These are phyloP conservation scores for Scomber scombrus DNA, from an alignment of 2,113 vertebrate species.

Conservation along the genomic window DNA sequence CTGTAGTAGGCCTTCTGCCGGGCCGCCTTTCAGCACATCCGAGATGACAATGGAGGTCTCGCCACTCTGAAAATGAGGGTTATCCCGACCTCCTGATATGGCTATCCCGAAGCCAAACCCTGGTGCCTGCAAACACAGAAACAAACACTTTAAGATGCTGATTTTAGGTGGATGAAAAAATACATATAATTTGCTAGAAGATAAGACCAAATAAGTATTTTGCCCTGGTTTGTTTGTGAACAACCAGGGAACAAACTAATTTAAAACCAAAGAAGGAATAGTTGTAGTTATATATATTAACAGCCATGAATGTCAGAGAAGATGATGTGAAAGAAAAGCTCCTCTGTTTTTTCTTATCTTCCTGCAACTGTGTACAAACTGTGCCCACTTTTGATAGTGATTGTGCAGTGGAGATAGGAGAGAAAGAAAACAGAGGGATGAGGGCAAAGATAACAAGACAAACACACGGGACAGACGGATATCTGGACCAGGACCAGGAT, in stretches of 20 bases:
- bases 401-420: slow-evolving; percentile 7
- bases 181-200: neutral
- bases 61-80: slow-evolving; percentile 99
- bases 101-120: slow-evolving; percentile 99
- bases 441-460: slow-evolving; percentile 2
- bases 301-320: neutral
- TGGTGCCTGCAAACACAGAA: slow-evolving; percentile 88
- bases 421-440: slow-evolving; percentile 13
- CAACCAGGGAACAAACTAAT: neutral
- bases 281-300: neutral
- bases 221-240: neutral
- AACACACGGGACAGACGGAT: neutral
- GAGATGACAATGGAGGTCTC: slow-evolving; percentile 99
- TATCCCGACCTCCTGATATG: slow-evolving; percentile 99
- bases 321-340: slow-evolving; percentile 12
- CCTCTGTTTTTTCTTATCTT: slow-evolving; percentile 26
- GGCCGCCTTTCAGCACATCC: slow-evolving; percentile 97
- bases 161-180: neutral
- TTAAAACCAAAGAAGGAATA: neutral
- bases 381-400: slow-evolving; percentile 13
- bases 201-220: neutral
- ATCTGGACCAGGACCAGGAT: slow-evolving; percentile 1
- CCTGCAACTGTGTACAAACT: slow-evolving; percentile 25
- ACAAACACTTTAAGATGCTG: slow-evolving; percentile 25
- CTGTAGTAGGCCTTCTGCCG: slow-evolving; percentile 97